Evolutionary conservation across 1,140 invertebrate genomes (phyloP), one percentile per base, ranked within the genome.

Genomic region (Drosophila ohnishii): DNA sequence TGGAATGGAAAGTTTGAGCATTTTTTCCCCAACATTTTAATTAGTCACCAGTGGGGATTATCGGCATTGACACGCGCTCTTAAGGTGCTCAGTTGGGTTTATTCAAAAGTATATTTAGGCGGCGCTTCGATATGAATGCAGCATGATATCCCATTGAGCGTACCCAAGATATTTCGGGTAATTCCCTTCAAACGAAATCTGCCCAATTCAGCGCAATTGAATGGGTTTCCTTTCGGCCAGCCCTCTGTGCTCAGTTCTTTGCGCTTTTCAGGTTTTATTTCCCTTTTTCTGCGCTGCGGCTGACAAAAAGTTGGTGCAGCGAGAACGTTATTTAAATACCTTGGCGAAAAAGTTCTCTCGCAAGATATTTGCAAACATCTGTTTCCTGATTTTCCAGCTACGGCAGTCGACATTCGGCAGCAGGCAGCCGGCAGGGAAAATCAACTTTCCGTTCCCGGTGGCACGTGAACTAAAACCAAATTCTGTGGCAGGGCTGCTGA

Each of bases 301-400:
- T 76, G 53, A 57, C 74, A 69, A 84, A 85, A 85, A 85, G 82
- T 87, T 81, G 79, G 45, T 78, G 66, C 71, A 82, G 66, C 78
- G 74, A 50, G 65, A 82, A 72, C 78, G 77, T 78, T 86, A 86
- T 86, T 86, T 86, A 86, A 85, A 86, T 86, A 82, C 83, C 83
- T 79, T 75, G 75, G 83, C 79, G 71, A 73, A 86, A 69, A 86
- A 86, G 75, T 86, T 86, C 53, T 22, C 80, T 86, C 55, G 71
- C 67, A 87, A 86, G 83, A 87, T 87, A 87, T 86, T 86, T 87
- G 83, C 83, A 87, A 86, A 86, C 83, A 86, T 87, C 83, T 86
- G 83, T 86, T 86, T 87, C 72, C 66, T 67, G 70, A 70, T 77
- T 69, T 71, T 44, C 44, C 53, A 32, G 16, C 56, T 44, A 51